These are phyloP conservation scores for Silurus aristotelis DNA, from an alignment of 2,797 vertebrate genomes.

Conservation along the genomic window DNA sequence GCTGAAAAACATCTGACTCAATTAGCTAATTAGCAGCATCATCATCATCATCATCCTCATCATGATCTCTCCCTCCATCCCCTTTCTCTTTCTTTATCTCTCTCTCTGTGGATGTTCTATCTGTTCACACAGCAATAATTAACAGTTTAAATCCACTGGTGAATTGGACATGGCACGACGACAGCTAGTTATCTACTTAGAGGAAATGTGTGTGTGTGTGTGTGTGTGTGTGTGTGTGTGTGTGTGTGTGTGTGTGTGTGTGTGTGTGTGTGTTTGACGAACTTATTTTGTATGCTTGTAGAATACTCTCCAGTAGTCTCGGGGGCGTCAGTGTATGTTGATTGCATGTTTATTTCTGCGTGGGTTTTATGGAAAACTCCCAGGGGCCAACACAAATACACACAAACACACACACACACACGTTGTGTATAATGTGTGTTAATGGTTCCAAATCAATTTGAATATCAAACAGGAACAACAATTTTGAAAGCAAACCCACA, in stretches of 20 bases:
- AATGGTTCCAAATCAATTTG: not conserved
- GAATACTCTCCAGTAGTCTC: not conserved
- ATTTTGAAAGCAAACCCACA: not conserved
- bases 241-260: not conserved
- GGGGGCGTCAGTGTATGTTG: not conserved
- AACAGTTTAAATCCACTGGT: not conserved
- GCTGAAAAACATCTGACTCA: conserved; percentile 3
- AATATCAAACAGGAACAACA: not conserved
- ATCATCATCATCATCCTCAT: no score
- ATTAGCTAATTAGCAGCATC: conserved; percentile 3
- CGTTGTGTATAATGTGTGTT: not conserved
- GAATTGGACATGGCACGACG: not conserved
- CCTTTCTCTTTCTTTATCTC: not conserved
- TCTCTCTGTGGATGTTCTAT: not conserved
- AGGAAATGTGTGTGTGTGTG: not conserved
- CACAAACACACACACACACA: not conserved
- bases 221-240: conserved; percentile 5
- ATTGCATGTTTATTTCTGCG: not conserved
- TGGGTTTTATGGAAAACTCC: not conserved
- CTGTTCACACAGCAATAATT: not conserved
- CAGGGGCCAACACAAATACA: not conserved
- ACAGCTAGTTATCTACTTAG: not conserved
- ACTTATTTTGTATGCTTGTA: not conserved
- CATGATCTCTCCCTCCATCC: not conserved
- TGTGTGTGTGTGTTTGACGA: not conserved